Base-by-base conservation (phyloP, 2,888 invertebrate genomes). In the Cryptocheilus praepositus region DNA sequence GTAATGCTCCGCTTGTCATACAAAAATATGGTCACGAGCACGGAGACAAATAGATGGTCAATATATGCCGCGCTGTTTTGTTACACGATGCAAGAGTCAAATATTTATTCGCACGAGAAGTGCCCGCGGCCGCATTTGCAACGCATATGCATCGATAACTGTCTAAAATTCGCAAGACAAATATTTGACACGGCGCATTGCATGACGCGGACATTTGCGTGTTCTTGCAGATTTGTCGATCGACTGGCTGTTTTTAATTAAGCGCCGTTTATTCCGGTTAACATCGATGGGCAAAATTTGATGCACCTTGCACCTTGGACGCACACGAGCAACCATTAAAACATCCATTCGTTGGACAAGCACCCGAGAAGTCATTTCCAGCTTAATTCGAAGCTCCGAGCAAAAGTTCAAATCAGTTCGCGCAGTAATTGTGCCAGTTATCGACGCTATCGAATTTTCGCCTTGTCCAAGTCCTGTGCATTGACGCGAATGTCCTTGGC, bases 341-440 rank as follows among this genome's bases (percentile, higher is more conserved):
- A 66, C 70, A 74, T 66, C 64, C 62, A 21, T 53, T 74, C 69
- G 57, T 73, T 59, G 62, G 45, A 54, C 54, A 65, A 74, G 67
- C 59, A 49, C 36, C 67, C 67, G 66, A 76, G 75, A 78, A 78
- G 70, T 71, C 74, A 45, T 28, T 53, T 36, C 56, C 36, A 25
- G 56, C 64, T 67, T 70, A 67, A 64, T 61, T 56, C 18, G 16
- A 53, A 44, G 22, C 28, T 46, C 58, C 59, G 44, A 45, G 61
- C 21, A 55, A 49, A 45, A 56, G 60, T 56, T 64, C 44, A n/a
- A 49, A 16, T 49, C 49, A 16, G 49, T 4, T 53, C 21, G 51
- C 22, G 52, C 56, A 64, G 69, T 79, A 78, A 76, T 78, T 74
- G 62, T 70, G 64, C 60, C 74, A 76, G 76, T 78, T 78, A 76